Evolutionary conservation across 1,140 invertebrate species (phyloP), one percentile per base, ranked within the genome.

Genomic region (Microplitis mediator): DNA sequence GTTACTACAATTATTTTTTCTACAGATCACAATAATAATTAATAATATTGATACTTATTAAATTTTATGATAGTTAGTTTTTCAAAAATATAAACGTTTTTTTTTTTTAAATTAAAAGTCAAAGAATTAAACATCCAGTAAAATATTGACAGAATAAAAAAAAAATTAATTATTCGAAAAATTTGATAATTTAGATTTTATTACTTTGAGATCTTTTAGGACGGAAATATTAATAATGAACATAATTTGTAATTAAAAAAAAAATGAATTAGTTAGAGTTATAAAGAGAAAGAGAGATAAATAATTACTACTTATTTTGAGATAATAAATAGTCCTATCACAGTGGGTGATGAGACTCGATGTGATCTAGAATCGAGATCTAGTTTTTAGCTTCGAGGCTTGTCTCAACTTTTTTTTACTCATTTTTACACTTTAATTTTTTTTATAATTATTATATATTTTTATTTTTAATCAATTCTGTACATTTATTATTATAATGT

Each of bases 281-380:
- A 23, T 16, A 58, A 23, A 31, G 16, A 58, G 56, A 58, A 9
- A 58, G 67, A 60, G n/a, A 62, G 34, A 62, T 56, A 56, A 61
- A 50, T 32, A 71, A 54, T 58, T 36, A 34, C 61, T 71, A 71
- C 69, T 54, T 64, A n/a, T 51, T 35, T 64, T n/a, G 35, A 61
- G 54, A 65, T 71, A 67, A 73, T 68, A 69, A 73, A 69, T 73
- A 45, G 72, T 68, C 72, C 64, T 73, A 73, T 73, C 72, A 73
- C 72, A 73, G 72, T 69, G 66, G 72, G 72, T 73, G 72, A 73
- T 73, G 72, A 73, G 72, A 73, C 72, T 73, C 65, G 66, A 69
- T 62, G 71, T 72, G 72, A 31, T 64, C 64, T 68, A 73, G 63
- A 35, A 67, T 68, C 71, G 63, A 71, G 69, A 73, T 68, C 54